Evolutionary conservation across 2,797 vertebrate species (phyloP), one percentile per base, ranked within the genome.

Genomic region (Aeoliscus strigatus): DNA sequence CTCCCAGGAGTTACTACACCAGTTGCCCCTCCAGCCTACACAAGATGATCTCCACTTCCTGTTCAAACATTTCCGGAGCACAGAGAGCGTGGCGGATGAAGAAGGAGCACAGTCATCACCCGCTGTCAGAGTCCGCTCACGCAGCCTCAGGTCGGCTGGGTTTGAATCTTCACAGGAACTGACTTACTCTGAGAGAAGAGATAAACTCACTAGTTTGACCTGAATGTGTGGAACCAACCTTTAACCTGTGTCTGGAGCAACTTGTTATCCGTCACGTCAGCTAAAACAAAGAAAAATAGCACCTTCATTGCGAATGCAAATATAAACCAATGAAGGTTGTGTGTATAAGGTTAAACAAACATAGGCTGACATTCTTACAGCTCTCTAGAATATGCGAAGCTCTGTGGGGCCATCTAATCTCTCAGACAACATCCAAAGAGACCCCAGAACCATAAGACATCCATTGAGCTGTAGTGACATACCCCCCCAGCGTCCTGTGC

Each of bases 1-100:
- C 61, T 96, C 94, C 39, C 91, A 94, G 81, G 94, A 96, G 77
- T 86, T 88, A 26, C 80, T 95, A 59, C 93, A 96, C 79, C 94
- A 94, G 82, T 82, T 96, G 80, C 92, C 92, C 39, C 92, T 86
- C 79, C 93, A 96, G 60, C 93, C 93, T 39, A 95, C 93, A 0
- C 85, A 91, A 7, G 94, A 96, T 42, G 92, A 94, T 77, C 89
- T 96, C 42, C 87, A 88, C 77, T 92, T 95, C 84, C 90, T 94
- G 67, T 94, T 92, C 74, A 94, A 93, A 73, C 94, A 94, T 71
- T 94, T 94, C 85, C 90, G 92, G 44, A 94, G 93, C 76, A 85
- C 91, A 0, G 94, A 94, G 79, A 92, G 90, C 0, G 80, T 94
- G 61, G 88, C 73, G 0, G 93, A 93, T 1, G 92, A 94, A 35